These are phyloP conservation scores for Podarcis siculus DNA, from an alignment of 2,797 vertebrate genomes.

Conservation along the genomic window DNA sequence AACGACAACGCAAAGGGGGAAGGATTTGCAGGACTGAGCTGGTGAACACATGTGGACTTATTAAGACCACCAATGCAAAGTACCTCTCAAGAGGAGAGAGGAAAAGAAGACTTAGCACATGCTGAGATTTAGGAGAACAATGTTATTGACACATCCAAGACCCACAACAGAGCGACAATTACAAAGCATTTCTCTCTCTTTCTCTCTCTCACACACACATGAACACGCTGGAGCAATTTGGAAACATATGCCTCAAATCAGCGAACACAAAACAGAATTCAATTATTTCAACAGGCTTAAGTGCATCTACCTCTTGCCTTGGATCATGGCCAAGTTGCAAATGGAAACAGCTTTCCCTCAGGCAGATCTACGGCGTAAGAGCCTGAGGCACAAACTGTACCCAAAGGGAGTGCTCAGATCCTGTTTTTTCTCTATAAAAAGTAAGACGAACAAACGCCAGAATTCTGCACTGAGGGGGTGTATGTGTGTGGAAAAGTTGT, in stretches of 20 bases:
- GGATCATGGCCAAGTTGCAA: not conserved
- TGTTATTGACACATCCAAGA: not conserved
- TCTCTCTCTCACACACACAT: no score
- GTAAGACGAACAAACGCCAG: not conserved
- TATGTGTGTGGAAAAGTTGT: not conserved
- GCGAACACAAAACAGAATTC: not conserved
- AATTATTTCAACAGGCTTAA: not conserved
- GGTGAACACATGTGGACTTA: not conserved
- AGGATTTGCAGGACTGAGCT: no score
- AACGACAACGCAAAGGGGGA: no score
- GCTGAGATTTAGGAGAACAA: not conserved
- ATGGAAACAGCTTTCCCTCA: not conserved
- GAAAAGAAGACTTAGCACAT: not conserved
- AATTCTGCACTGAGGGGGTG: not conserved
- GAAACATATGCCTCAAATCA: not conserved
- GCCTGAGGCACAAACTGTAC: not conserved
- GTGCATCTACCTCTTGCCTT: not conserved
- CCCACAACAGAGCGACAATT: not conserved
- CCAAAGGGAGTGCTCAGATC: not conserved
- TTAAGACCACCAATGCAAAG: not conserved
- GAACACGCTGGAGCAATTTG: not conserved
- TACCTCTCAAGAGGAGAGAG: not conserved
- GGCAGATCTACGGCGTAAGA: not conserved
- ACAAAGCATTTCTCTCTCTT: not conserved
- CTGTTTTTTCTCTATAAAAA: not conserved